Evolutionary conservation across 2,888 invertebrate genomes (phyloP).

Genomic region (Cephus rjabovi): DNA sequence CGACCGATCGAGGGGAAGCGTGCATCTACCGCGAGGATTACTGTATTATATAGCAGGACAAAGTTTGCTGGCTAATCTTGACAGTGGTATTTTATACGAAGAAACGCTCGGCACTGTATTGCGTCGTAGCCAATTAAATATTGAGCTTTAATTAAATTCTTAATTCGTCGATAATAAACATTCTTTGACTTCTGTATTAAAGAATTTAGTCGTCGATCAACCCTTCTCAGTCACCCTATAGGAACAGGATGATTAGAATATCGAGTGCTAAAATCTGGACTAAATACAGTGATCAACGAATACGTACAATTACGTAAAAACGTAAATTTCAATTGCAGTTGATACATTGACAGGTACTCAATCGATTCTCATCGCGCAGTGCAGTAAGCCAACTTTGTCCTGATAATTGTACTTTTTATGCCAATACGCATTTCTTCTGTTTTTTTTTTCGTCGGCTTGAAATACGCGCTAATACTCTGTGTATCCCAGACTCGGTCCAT

Average conservation of each 20-base stretch:
- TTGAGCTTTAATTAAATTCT: background rate
- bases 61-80: background rate
- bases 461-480: background rate
- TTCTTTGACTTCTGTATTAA: background rate
- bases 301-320: background rate
- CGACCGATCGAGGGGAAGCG: background rate
- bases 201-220: background rate
- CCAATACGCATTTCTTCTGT: background rate
- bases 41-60: background rate
- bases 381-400: background rate
- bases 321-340: background rate
- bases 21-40: background rate
- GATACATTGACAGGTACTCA: background rate
- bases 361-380: background rate
- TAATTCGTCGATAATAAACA: background rate
- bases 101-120: background rate
- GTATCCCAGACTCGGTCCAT: background rate
- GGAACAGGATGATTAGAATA: background rate
- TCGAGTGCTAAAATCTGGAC: background rate
- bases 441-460: background rate
- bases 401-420: background rate
- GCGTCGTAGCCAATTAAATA: background rate
- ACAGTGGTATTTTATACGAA: background rate
- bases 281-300: background rate
- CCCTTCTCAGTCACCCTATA: background rate